Base-by-base conservation (phyloP, 2,113 vertebrate species). In the Amazona guildingii region DNA sequence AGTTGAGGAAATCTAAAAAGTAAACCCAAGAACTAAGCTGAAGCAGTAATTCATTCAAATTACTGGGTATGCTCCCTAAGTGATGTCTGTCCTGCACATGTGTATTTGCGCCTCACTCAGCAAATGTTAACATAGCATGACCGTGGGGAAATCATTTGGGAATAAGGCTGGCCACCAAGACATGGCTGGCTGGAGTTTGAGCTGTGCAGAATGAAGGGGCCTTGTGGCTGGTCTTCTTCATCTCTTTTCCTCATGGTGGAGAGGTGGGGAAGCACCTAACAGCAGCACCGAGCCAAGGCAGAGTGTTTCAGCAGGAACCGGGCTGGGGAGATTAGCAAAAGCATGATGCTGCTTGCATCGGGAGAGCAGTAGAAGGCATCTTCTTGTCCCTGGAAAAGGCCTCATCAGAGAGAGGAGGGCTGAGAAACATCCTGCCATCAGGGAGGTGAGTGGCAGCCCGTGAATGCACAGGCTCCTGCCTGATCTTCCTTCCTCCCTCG, bases 231-330 rank as follows among this genome's bases (percentile, higher is more conserved):
- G 2, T 63, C n/a, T 29, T 76, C 57, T 37, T 46, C 23, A 25
- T 29, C 9, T 33, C 7, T 27, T 84, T 74, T 84, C 17, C 15
- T 43, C 19, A 2, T 27, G 2, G 3, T 24, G 7, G 2, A 41
- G 11, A 57, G 35, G 15, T 44, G 11, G 28, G 28, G 17, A 83
- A 83, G 63, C 3, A 1, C 21, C 35, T 35, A 29, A 52, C 3
- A 28, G 29, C 35, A n/a, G 21, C 4, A 3, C 48, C 55, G 52
- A 33, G 48, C 44, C 0, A 2, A 84, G 61, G 39, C 55, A 72
- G 46, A 1, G 4, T 0, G 0, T 83, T 70, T 92, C 1, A 5
- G 44, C 11, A 2, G 6, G 4, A 13, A 4, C 19, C 1, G 0
- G 13, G 31, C 7, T 37, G 18, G 16, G 52, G 13, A 85, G 37